Evolutionary conservation across 92 coral and sea anemone genomes (phyloP).

Genomic region (Bergia puertoricense): DNA sequence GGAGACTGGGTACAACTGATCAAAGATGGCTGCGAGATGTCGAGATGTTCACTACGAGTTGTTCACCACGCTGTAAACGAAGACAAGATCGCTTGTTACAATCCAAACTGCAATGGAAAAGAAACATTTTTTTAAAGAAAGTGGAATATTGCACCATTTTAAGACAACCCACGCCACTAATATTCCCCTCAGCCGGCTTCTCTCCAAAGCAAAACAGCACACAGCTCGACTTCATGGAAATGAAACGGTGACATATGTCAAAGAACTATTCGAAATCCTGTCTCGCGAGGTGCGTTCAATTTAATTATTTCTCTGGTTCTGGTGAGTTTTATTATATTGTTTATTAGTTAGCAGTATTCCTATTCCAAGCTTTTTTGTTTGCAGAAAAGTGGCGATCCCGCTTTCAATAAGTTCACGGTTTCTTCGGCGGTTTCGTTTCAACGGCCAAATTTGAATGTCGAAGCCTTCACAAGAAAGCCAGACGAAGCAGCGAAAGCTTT

Average conservation of each 20-base stretch:
- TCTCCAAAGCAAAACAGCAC: neutral
- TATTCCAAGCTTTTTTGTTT: neutral
- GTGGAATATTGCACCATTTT: no score
- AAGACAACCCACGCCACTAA: neutral
- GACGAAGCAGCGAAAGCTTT: conserved; percentile 13
- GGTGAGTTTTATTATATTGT: no score
- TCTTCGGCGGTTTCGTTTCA: no score
- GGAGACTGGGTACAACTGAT: no score
- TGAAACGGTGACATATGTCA: neutral
- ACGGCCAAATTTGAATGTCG: neutral
- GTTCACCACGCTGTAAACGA: neutral
- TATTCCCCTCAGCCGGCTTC: neutral
- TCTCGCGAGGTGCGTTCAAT: neutral
- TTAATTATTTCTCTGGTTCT: no score
- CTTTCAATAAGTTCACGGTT: no score
- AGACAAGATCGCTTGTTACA: neutral
- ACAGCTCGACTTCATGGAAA: neutral
- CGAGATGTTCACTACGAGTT: neutral
- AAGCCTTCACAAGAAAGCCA: neutral
- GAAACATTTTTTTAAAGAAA: neutral
- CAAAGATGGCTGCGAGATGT: no score
- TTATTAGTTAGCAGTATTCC: no score
- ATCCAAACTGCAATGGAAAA: neutral
- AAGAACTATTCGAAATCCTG: neutral
- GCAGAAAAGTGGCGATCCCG: neutral